A percentile compares a stretch with the other conserved stretches of the same genome.
These are phyloP conservation scores for Spodoptera frugiperda DNA, from an alignment of 1,140 invertebrate species.

Conservation along the genomic window DNA sequence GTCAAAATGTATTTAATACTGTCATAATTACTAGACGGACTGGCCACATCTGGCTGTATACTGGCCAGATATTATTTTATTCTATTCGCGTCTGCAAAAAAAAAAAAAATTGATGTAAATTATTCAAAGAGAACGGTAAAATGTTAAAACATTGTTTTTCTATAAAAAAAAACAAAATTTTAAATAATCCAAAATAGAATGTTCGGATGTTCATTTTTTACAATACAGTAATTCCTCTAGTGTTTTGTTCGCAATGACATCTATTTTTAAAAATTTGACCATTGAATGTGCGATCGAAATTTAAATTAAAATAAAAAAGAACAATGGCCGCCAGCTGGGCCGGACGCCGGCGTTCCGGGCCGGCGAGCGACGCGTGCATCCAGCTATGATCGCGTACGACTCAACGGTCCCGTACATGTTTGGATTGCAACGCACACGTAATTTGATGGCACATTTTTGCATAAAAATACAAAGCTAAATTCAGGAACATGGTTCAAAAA, in stretches of 20 bases:
- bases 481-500: neutral
- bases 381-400: slow-evolving; percentile 56
- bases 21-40: too few species aligned
- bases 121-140: too few species aligned
- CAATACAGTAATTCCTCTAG: slow-evolving; percentile 28
- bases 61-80: neutral
- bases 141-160: too few species aligned
- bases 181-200: neutral
- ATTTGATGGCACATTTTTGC: slow-evolving; percentile 25
- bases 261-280: slow-evolving; percentile 35
- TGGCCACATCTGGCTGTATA: too few species aligned
- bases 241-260: slow-evolving; percentile 7
- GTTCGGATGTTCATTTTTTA: neutral
- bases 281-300: slow-evolving; percentile 46
- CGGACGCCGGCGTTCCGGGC: slow-evolving; percentile 62
- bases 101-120: too few species aligned
- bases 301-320: slow-evolving; percentile 60
- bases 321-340: slow-evolving; percentile 53
- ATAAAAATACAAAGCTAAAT: slow-evolving; percentile 5
- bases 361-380: slow-evolving; percentile 62
- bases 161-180: too few species aligned
- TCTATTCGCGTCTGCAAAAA: neutral
- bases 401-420: slow-evolving; percentile 50
- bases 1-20: neutral
- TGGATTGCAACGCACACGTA: slow-evolving; percentile 31